phyloP scores from a whole-genome alignment of 64 coral and sea anemone genomes.

The Porites australiensis region DNA sequence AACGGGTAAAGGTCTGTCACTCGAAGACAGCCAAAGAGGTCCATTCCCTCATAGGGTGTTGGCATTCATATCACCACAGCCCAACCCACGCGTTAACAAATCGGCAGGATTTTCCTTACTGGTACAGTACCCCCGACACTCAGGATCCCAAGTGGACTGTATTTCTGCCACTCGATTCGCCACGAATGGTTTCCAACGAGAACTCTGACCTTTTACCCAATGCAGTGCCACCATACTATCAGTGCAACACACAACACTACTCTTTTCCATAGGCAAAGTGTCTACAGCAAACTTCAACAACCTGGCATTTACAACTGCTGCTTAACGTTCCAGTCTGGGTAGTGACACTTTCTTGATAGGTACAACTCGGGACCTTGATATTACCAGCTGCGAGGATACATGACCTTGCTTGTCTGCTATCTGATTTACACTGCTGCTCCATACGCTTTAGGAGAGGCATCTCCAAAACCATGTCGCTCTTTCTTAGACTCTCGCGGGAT shows the following conservation, averaged over 20 bases:
- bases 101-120: conserved; percentile 49
- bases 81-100: conserved; percentile 41
- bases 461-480: conserved; percentile 66
- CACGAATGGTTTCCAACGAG: conserved; percentile 42
- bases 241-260: conserved; percentile 30
- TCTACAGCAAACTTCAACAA: conserved; percentile 42
- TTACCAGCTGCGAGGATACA: conserved; percentile 27
- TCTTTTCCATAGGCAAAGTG: conserved; percentile 25
- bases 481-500: not conserved
- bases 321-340: conserved; percentile 54
- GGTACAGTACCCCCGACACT: conserved; percentile 34
- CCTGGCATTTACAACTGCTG: conserved; percentile 63
- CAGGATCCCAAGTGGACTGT: conserved; percentile 36
- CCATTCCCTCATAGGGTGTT: conserved; percentile 40
- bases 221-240: conserved; percentile 61
- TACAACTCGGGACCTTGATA: conserved; percentile 59
- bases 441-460: conserved; percentile 58
- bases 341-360: conserved; percentile 61
- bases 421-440: conserved; percentile 55
- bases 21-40: conserved; percentile 24
- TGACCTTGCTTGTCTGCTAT: conserved; percentile 12
- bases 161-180: conserved; percentile 49
- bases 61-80: not conserved
- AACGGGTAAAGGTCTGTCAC: not conserved
- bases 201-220: conserved; percentile 43